A percentile compares a stretch with the other conserved stretches of the same genome.
Conservation (phyloP, 2,113 vertebrate species). For the Ranitomeya imitator region DNA sequence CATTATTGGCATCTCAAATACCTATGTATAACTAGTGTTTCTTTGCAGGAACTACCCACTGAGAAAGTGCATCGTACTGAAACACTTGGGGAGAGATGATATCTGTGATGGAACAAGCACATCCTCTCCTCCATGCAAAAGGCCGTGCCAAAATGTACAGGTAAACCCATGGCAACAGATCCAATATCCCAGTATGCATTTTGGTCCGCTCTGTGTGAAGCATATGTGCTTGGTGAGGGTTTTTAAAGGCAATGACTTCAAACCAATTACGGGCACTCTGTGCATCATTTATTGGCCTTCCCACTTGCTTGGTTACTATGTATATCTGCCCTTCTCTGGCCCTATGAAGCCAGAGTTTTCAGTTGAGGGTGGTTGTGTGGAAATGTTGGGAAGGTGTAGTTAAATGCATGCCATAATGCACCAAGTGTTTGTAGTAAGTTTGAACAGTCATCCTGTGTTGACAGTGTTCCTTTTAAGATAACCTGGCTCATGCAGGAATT, state of each 20-base stretch:
- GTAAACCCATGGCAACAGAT: conserved; percentile 66
- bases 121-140: conserved; percentile 87
- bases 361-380: too few relatives aligned
- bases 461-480: not conserved
- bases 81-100: conserved; percentile 86
- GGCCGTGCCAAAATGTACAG: conserved; percentile 85
- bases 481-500: not conserved
- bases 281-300: too few relatives aligned
- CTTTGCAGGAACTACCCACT: conserved; percentile 77
- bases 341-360: too few relatives aligned
- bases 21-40: not conserved
- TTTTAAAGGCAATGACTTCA: not conserved
- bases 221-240: not conserved
- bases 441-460: too few relatives aligned
- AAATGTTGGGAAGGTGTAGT: too few relatives aligned
- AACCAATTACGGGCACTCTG: too few relatives aligned
- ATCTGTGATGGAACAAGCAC: conserved; percentile 62
- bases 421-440: too few relatives aligned
- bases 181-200: not conserved
- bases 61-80: conserved; percentile 84
- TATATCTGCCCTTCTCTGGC: too few relatives aligned
- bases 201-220: not conserved
- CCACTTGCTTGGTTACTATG: too few relatives aligned
- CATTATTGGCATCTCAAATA: not conserved
- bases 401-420: too few relatives aligned